Base-by-base conservation (phyloP, 2,797 vertebrate genomes). In the Anisognathus igniventris region DNA sequence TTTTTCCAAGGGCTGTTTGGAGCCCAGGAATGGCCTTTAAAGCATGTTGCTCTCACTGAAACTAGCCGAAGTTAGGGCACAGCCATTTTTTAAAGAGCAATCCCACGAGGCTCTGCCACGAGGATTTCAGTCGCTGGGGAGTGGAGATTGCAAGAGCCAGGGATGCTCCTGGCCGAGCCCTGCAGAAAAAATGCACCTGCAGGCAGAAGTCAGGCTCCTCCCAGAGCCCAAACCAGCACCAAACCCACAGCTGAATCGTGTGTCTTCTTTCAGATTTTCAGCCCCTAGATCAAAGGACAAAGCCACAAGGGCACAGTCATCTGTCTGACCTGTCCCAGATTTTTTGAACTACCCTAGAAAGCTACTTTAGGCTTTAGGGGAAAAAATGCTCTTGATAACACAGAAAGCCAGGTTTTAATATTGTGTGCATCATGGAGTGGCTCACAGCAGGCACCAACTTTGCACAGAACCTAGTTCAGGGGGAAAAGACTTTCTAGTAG, bases 321-420 rank as follows among this genome's bases (percentile, higher is more conserved):
- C 48, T 85, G 12, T 42, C 44, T 79, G 51, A 76, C 81, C 68
- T 85, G 89, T 20, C 77, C 44, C 64, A 82, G 67, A 79, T 76
- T 83, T 82, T 95, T 83, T 94, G 8, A 96, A 85, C 64, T 64
- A 42, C 12, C 16, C 23, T 50, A 16, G 62, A 92, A 95, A 91
- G 68, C 44, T 77, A 16, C 60, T 65, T 50, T 30, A 77, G 42
- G 20, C 15, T 90, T 86, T 8, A 64, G 18, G 4, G 61, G 47
- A 60, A 60, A 33, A 27, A 71, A 9, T 7, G 5, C 8, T 80
- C 45, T 31, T 7, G 40, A 30, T 37, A 70, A 75, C 30, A 84
- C 13, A 53, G 54, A 90, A 84, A 66, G 16, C 9, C 20, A n/a
- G 7, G 22, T 73, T 95, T 92, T 79, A 76, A 58, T 70, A 56